Conservation (phyloP, 2,888 invertebrate genomes). For the Apamea anceps region DNA sequence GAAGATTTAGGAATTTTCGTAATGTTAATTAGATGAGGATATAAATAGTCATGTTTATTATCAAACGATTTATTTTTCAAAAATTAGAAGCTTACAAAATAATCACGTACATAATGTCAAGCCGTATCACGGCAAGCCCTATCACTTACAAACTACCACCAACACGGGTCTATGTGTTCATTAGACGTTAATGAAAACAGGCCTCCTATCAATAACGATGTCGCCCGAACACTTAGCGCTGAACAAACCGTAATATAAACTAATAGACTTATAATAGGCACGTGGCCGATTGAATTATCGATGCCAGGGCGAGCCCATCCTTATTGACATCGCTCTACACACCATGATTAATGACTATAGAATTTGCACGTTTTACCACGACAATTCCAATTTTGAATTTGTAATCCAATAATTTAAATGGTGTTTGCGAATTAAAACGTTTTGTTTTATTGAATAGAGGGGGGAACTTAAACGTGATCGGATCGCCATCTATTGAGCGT, state of each 20-base stretch:
- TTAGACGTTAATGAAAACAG: conserved; percentile 61
- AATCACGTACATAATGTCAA: conserved; percentile 4
- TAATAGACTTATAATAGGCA: conserved; percentile 71
- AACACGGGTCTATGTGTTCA: conserved; percentile 44
- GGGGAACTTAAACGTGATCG: conserved; percentile 39
- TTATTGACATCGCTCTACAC: conserved; percentile 65
- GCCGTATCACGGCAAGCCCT: conserved; percentile 16
- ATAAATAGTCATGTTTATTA: not conserved
- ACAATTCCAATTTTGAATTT: conserved; percentile 72
- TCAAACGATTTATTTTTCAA: too few relatives aligned
- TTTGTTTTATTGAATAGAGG: conserved; percentile 64
- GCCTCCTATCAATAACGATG: conserved; percentile 70
- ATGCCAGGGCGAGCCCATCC: conserved; percentile 65
- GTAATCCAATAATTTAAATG: conserved; percentile 69
- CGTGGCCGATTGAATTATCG: conserved; percentile 72
- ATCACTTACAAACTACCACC: conserved; percentile 32
- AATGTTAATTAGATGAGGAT: not conserved
- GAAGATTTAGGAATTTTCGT: conserved; percentile 7
- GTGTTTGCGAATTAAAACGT: conserved; percentile 61
- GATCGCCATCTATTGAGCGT: conserved; percentile 55
- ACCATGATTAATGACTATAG: conserved; percentile 77
- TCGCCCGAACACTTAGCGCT: conserved; percentile 64
- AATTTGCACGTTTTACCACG: conserved; percentile 72
- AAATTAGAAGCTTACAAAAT: not conserved
- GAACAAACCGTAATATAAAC: conserved; percentile 67